Evolutionary conservation across 2,888 invertebrate genomes (phyloP).

Genomic region (Metallyticus violacea): DNA sequence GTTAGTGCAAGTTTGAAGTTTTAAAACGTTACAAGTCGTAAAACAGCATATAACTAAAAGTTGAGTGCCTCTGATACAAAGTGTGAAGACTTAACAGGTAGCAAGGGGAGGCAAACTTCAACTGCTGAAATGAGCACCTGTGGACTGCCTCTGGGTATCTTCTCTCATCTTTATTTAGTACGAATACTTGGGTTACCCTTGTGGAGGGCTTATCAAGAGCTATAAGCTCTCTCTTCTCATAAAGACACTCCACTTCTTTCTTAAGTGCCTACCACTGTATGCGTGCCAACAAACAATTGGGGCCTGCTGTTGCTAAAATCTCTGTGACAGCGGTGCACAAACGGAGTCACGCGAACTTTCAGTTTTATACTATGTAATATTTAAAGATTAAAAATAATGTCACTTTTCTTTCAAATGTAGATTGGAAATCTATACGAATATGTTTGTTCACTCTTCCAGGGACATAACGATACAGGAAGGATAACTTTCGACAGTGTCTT

Average conservation of each 20-base stretch:
- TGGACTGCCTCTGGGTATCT: neutral
- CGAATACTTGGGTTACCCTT: neutral
- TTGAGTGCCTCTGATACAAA: too few species aligned
- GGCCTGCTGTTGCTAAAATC: neutral
- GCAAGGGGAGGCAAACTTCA: too few species aligned
- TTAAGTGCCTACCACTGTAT: neutral
- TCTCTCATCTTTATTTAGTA: neutral
- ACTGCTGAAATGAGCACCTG: neutral
- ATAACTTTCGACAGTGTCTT: too few species aligned
- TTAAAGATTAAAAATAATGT: too few species aligned
- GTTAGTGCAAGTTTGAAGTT: too few species aligned
- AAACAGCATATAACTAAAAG: too few species aligned
- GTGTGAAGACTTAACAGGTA: too few species aligned
- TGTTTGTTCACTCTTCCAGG: too few species aligned
- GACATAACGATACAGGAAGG: too few species aligned
- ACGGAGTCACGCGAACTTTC: neutral
- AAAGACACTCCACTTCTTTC: neutral
- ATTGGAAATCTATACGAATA: too few species aligned
- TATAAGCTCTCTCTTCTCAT: neutral
- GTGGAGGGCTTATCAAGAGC: neutral
- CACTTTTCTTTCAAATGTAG: neutral
- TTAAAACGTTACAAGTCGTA: too few species aligned
- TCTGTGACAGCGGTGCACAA: neutral
- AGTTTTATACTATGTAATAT: too few species aligned
- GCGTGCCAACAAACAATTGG: neutral